Percentiles rank a stretch among this genome's conserved stretches.
phyloP scores from a whole-genome alignment of 2,888 invertebrate genomes.

The Spisula solida region DNA sequence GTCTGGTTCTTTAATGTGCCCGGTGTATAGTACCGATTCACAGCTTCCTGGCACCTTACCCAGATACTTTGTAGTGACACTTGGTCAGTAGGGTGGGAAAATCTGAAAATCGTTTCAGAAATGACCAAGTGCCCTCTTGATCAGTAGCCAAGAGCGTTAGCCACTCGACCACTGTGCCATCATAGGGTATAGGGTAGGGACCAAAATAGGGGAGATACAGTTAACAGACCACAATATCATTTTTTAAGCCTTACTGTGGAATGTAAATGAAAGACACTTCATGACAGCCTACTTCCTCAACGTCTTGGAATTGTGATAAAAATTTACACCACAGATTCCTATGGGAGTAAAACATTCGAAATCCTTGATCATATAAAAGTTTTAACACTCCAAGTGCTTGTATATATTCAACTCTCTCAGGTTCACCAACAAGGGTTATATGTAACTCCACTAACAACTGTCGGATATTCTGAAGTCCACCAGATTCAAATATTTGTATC shows the following conservation, averaged over 20 bases:
- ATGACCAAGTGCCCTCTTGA: no score
- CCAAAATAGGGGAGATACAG: no score
- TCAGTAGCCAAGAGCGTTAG: no score
- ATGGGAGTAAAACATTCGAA: slow-evolving; percentile 79
- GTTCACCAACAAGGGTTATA: slow-evolving; percentile 75
- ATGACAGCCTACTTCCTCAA: slow-evolving; percentile 77
- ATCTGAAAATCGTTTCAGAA: no score
- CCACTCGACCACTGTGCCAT: no score
- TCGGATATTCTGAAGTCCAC: slow-evolving; percentile 67
- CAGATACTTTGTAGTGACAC: no score
- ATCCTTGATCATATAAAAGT: slow-evolving; percentile 77
- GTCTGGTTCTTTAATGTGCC: no score
- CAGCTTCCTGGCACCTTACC: no score
- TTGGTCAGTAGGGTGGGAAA: no score
- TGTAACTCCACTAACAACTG: slow-evolving; percentile 81
- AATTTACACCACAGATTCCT: slow-evolving; percentile 79
- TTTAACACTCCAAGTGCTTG: slow-evolving; percentile 75
- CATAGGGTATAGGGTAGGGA: neutral
- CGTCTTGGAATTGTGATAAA: slow-evolving; percentile 73
- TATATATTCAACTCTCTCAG: slow-evolving; percentile 75
- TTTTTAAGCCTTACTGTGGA: slow-evolving; percentile 30
- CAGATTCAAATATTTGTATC: slow-evolving; percentile 72
- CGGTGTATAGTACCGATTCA: no score
- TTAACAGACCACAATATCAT: no score
- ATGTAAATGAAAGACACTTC: slow-evolving; percentile 75